These are phyloP conservation scores for Epinotia demarniana DNA, from an alignment of 2,888 invertebrate genomes.

Conservation along the genomic window DNA sequence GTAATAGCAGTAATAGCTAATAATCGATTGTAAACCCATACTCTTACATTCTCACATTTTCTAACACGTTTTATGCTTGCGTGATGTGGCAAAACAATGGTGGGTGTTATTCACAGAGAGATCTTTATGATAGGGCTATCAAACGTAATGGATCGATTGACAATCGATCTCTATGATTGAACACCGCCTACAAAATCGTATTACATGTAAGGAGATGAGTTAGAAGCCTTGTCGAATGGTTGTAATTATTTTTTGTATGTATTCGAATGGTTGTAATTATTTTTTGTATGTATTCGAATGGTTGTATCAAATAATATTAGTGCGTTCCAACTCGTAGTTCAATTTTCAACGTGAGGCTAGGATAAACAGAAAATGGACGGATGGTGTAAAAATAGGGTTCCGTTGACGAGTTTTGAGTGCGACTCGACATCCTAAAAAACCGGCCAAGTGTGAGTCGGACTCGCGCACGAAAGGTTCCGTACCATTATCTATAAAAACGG, in stretches of 20 bases:
- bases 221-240: background rate
- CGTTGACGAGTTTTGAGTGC: too few relatives aligned
- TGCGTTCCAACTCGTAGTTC: background rate
- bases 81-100: slow-evolving; percentile 35
- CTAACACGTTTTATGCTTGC: slow-evolving; percentile 30
- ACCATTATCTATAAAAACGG: too few relatives aligned
- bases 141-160: slow-evolving; percentile 33
- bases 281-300: background rate
- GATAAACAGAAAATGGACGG: too few relatives aligned
- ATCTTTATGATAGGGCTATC: slow-evolving; percentile 31
- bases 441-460: too few relatives aligned
- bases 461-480: too few relatives aligned
- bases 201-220: slow-evolving; percentile 13
- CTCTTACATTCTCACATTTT: slow-evolving; percentile 36
- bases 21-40: slow-evolving; percentile 22
- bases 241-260: background rate
- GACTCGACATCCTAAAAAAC: too few relatives aligned
- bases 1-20: slow-evolving; percentile 24
- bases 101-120: slow-evolving; percentile 30
- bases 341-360: too few relatives aligned
- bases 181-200: slow-evolving; percentile 15
- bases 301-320: background rate
- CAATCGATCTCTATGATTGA: slow-evolving; percentile 30
- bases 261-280: background rate
- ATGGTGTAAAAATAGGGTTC: too few relatives aligned